phyloP scores from a whole-genome alignment of 2,797 vertebrate genomes.

The Iguana delicatissima region DNA sequence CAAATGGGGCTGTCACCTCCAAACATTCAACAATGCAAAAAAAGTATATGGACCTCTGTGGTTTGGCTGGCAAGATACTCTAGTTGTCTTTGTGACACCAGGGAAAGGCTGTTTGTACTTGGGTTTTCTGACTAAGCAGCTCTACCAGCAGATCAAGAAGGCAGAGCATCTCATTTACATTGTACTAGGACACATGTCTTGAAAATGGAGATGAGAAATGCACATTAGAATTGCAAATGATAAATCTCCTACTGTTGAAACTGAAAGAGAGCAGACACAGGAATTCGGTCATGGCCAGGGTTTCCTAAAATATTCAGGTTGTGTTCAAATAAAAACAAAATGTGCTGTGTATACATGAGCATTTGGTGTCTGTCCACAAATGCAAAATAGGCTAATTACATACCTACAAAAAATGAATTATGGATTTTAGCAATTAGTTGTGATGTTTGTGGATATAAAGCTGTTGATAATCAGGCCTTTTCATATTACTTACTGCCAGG shows the following conservation, averaged over 20 bases:
- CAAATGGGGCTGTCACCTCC: conserved; percentile 11
- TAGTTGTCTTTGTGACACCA: neutral
- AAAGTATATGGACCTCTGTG: neutral
- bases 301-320: conserved; percentile 33
- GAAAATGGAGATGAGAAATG: conserved; percentile 34
- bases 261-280: conserved; percentile 28
- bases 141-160: conserved; percentile 36
- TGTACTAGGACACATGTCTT: conserved; percentile 42
- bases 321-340: conserved; percentile 42
- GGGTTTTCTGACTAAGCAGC: conserved; percentile 42
- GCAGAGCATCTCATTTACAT: conserved; percentile 22
- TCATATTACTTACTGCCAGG: neutral
- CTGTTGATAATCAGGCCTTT: neutral
- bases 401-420: neutral
- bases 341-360: neutral
- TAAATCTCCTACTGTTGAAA: conserved; percentile 46
- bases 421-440: conserved; percentile 8
- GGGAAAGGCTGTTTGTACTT: conserved; percentile 34
- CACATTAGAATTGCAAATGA: conserved; percentile 54
- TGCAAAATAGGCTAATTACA: neutral
- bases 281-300: neutral
- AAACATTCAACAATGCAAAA: conserved; percentile 38
- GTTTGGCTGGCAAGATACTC: neutral
- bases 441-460: neutral
- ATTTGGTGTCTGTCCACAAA: neutral